Evolutionary conservation across 2,113 vertebrate genomes (phyloP), one percentile per base, ranked within the genome.

Genomic region (Vanacampus margaritifer): DNA sequence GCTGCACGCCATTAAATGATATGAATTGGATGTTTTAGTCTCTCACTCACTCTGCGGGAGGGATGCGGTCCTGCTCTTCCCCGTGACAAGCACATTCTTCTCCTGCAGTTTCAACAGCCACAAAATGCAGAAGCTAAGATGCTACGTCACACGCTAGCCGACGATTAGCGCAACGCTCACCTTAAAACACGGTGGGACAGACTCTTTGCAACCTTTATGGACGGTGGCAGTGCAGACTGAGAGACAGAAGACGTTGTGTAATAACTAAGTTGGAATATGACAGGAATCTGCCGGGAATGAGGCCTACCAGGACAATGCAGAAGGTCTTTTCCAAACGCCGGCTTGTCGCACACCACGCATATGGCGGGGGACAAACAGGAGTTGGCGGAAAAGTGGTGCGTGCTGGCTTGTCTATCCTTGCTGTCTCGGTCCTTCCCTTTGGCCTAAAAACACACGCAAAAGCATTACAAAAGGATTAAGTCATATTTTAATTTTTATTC

Each of bases 181-280:
- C 91, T 97, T 98, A 67, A 91, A 81, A 85, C 97, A 99, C 0
- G 89, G 88, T 21, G 93, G 87, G 39, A 88, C 64, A 0, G 88
- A 90, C 0, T 98, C 97, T 76, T 93, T 96, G 82, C 97, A 98
- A 65, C 80, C 83, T 75, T 95, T 99, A 73, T 98, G 97, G 41
- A 95, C 87, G 48, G 88, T 89, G 24, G 89, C 32, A 0, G 86
- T 93, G 85, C 97, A 99, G 72, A 90, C 97, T 99, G 88, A 78
- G 61, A 89, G 65, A 78, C 77, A 89, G 69, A 16, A 45, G 7
- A 14, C 13, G 6, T 24, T 11, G 58, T 17, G 24, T 6, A 1
- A 0, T 17, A n/a, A n/a, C n/a, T 45, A 21, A 23, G 6, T 12
- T 12, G 39, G 39, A 12, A 41, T 16, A 8, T 37, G n/a, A 19